Evolutionary conservation across 2,888 invertebrate genomes (phyloP).

Genomic region (Nomada fucata): DNA sequence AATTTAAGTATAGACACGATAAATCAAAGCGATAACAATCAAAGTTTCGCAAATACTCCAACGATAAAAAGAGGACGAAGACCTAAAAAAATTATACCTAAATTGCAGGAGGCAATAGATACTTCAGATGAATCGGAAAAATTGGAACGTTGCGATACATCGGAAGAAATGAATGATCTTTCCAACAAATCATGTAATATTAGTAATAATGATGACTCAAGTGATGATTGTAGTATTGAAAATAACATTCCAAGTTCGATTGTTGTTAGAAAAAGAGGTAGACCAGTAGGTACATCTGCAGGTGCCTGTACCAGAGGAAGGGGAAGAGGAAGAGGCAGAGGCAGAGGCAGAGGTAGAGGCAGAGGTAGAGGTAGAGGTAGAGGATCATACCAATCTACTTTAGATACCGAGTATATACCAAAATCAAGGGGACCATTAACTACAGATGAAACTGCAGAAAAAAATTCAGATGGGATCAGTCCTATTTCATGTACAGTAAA

Average conservation of each 20-base stretch:
- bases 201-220: slow-evolving; percentile 30
- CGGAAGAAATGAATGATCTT: slow-evolving; percentile 7
- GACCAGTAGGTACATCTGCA: slow-evolving; percentile 27
- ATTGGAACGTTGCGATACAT: background rate
- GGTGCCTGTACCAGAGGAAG: slow-evolving; percentile 53
- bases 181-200: slow-evolving; percentile 26
- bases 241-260: slow-evolving; percentile 9
- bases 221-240: slow-evolving; percentile 22
- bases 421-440: slow-evolving; percentile 48
- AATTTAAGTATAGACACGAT: background rate
- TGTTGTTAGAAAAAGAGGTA: slow-evolving; percentile 27
- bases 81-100: slow-evolving; percentile 35
- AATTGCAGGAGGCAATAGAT: background rate
- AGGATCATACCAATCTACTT: slow-evolving; percentile 26
- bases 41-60: background rate
- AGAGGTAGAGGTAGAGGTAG: slow-evolving; percentile 57
- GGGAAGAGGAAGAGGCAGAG: slow-evolving; percentile 55
- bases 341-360: slow-evolving; percentile 44
- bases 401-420: slow-evolving; percentile 67
- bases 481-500: slow-evolving; percentile 5
- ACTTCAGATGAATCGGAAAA: background rate
- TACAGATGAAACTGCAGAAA: background rate
- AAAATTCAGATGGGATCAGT: background rate
- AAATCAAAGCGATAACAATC: background rate
- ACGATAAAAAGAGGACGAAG: slow-evolving; percentile 45